phyloP scores from a whole-genome alignment of 1,140 invertebrate genomes.

The Asbolus verrucosus region DNA sequence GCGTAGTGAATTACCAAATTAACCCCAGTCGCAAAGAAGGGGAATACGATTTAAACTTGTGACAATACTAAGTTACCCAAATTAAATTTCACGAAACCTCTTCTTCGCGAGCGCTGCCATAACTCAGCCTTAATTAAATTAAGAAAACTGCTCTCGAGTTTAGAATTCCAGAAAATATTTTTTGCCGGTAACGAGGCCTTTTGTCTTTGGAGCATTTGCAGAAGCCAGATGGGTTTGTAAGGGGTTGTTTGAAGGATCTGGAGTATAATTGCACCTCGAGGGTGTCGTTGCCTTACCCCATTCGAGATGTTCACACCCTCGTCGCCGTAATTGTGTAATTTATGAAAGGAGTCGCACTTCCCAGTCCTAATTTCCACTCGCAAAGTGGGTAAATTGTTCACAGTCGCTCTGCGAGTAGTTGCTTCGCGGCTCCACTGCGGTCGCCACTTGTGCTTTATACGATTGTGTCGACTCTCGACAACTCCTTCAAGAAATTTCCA shows the following conservation, averaged over 20 bases:
- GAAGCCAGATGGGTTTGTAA: slow-evolving; percentile 59
- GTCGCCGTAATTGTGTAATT: slow-evolving; percentile 59
- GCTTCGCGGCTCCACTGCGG: slow-evolving; percentile 13
- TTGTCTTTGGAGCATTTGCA: slow-evolving; percentile 54
- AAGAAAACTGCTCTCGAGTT: slow-evolving; percentile 57
- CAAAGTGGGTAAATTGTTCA: slow-evolving; percentile 49
- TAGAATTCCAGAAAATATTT: slow-evolving; percentile 57
- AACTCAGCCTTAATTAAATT: slow-evolving; percentile 61
- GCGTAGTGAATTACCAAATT: slow-evolving; percentile 58
- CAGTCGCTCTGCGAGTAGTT: slow-evolving; percentile 12
- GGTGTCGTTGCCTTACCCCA: slow-evolving; percentile 56
- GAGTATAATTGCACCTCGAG: slow-evolving; percentile 60
- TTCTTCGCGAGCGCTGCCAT: slow-evolving; percentile 52
- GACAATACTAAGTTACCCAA: slow-evolving; percentile 61
- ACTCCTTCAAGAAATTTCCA: too few species aligned
- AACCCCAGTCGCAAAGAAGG: slow-evolving; percentile 49
- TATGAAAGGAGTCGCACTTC: slow-evolving; percentile 56
- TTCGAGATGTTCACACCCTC: slow-evolving; percentile 59
- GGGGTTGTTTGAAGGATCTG: slow-evolving; percentile 55
- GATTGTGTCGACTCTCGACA: too few species aligned
- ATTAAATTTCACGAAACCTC: slow-evolving; percentile 59
- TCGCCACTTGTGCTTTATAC: neutral
- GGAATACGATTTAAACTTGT: slow-evolving; percentile 57
- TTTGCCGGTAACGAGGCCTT: slow-evolving; percentile 59
- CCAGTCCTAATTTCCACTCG: slow-evolving; percentile 50